phyloP scores from a whole-genome alignment of 2,113 vertebrate genomes.

The Malurus melanocephalus region DNA sequence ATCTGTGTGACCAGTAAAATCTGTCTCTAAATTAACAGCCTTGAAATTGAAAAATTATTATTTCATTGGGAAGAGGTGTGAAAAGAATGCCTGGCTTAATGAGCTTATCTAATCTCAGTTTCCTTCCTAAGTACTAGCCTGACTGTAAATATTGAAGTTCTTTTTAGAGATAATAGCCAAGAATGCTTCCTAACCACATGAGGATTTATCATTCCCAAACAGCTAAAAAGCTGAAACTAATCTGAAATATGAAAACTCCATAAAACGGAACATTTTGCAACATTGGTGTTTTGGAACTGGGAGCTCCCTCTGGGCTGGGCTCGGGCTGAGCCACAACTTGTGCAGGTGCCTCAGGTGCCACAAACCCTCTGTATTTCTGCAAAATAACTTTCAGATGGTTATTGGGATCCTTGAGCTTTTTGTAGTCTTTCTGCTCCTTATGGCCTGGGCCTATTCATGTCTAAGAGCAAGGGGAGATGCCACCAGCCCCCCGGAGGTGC shows the following conservation, averaged over 20 bases:
- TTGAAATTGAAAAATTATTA: not conserved
- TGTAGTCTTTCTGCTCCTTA: not conserved
- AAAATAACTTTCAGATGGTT: not conserved
- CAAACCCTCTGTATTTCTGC: not conserved
- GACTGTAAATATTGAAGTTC: not conserved
- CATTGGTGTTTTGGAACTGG: rapidly evolving
- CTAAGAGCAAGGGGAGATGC: not conserved
- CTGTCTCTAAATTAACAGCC: not conserved
- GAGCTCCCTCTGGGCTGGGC: not conserved
- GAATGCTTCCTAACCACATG: not conserved
- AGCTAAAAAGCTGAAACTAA: not conserved
- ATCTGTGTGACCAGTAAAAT: not conserved
- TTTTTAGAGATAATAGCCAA: not conserved
- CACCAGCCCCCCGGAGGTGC: not conserved
- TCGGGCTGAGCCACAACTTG: not conserved
- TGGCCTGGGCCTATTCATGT: not conserved
- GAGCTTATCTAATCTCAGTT: not conserved
- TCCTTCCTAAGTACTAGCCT: not conserved
- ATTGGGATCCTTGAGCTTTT: not conserved
- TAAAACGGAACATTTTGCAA: not conserved
- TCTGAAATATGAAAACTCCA: not conserved
- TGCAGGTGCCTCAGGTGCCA: not conserved
- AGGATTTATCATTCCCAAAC: not conserved
- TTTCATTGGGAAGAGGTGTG: not conserved
- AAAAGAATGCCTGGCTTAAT: not conserved